These are phyloP conservation scores for Sardina pilchardus DNA, from an alignment of 2,113 vertebrate genomes.

Conservation along the genomic window DNA sequence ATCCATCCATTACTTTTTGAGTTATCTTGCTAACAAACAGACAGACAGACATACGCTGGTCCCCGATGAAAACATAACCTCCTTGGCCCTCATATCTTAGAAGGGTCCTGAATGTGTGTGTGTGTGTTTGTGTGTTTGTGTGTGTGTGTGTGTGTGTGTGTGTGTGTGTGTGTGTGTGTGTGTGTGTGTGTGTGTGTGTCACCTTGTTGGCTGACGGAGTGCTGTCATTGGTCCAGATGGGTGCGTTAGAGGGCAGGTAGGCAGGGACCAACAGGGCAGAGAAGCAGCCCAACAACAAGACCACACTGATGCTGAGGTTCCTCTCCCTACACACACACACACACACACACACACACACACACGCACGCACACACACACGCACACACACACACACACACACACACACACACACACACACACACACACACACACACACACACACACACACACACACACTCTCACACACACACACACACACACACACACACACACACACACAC, in stretches of 20 bases:
- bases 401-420: background rate
- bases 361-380: background rate
- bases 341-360: conserved; percentile 45
- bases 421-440: background rate
- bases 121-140: background rate
- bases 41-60: no score
- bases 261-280: conserved; percentile 70
- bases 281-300: conserved; percentile 68
- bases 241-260: conserved; percentile 53
- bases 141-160: background rate
- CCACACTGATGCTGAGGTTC: conserved; percentile 64
- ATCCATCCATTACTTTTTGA: no score
- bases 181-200: background rate
- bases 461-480: conserved; percentile 45
- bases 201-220: background rate
- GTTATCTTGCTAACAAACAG: no score
- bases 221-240: conserved; percentile 35
- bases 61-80: no score
- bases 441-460: background rate
- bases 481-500: background rate
- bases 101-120: background rate
- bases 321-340: conserved; percentile 7
- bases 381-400: background rate
- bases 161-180: background rate
- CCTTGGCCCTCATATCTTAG: no score